Conservation (phyloP, 2,113 vertebrate species). For the Nyctereutes procyonoides region DNA sequence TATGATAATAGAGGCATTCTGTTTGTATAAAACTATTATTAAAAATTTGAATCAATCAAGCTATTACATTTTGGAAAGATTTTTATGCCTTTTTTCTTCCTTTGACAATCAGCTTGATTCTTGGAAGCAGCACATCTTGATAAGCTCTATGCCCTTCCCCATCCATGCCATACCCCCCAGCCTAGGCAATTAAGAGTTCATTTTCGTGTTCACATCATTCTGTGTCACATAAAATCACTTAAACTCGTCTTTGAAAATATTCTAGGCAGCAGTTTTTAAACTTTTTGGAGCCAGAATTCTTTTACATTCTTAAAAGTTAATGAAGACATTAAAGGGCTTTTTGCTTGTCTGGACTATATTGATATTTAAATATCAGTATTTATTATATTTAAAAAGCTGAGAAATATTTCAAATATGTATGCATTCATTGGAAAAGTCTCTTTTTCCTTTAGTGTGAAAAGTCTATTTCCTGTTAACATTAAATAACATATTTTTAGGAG, state of each 20-base stretch:
- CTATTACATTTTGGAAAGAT: slow-evolving; percentile 10
- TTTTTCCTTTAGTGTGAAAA: background rate
- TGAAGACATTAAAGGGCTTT: background rate
- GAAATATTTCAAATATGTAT: background rate
- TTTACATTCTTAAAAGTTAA: background rate
- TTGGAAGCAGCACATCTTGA: background rate
- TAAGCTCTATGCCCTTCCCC: background rate
- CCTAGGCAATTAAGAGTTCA: background rate
- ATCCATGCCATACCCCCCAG: background rate
- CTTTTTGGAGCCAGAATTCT: background rate
- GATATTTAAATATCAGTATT: background rate
- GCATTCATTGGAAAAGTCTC: background rate
- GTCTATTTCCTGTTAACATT: background rate
- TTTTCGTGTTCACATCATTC: background rate
- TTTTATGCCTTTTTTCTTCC: background rate
- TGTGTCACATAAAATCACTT: background rate
- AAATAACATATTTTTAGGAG: background rate
- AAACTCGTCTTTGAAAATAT: slow-evolving; percentile 7
- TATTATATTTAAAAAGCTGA: background rate
- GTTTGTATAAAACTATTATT: background rate
- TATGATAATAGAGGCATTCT: background rate
- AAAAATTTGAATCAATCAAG: background rate
- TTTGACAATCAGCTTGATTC: background rate
- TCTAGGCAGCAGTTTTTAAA: background rate
- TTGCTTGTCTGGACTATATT: background rate